Evolutionary conservation across 2,113 vertebrate genomes (phyloP).

Genomic region (Zingel zingel): DNA sequence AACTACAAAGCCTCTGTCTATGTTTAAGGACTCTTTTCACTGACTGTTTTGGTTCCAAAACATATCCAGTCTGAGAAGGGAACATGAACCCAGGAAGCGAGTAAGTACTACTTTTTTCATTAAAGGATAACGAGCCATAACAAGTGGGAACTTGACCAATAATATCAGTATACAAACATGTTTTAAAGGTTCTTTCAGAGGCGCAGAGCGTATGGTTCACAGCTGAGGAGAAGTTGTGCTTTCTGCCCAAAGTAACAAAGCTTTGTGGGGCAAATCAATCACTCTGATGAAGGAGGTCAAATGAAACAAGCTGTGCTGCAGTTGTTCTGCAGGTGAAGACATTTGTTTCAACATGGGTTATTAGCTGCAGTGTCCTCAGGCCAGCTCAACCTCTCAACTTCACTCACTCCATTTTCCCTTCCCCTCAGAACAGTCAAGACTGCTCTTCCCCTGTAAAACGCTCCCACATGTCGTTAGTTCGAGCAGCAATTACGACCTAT

Average conservation of each 20-base stretch:
- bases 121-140: neutral
- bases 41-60: too few species aligned
- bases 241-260: constrained; percentile 19
- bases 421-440: too few species aligned
- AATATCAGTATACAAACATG: neutral
- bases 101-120: neutral
- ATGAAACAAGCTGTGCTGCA: constrained; percentile 26
- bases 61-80: neutral
- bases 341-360: constrained; percentile 34
- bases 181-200: neutral
- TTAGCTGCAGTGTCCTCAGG: constrained; percentile 36
- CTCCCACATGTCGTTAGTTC: too few species aligned
- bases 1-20: too few species aligned
- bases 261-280: constrained; percentile 45
- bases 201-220: too few species aligned
- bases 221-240: neutral
- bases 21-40: too few species aligned
- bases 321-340: constrained; percentile 6
- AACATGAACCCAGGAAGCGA: neutral
- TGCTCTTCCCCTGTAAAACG: too few species aligned
- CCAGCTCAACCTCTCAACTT: neutral
- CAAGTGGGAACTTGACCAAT: neutral
- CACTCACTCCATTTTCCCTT: neutral
- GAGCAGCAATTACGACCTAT: too few species aligned
- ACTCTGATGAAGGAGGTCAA: constrained; percentile 52